Evolutionary conservation across 2,113 vertebrate genomes (phyloP), one percentile per base, ranked within the genome.

Genomic region (Piprites chloris): DNA sequence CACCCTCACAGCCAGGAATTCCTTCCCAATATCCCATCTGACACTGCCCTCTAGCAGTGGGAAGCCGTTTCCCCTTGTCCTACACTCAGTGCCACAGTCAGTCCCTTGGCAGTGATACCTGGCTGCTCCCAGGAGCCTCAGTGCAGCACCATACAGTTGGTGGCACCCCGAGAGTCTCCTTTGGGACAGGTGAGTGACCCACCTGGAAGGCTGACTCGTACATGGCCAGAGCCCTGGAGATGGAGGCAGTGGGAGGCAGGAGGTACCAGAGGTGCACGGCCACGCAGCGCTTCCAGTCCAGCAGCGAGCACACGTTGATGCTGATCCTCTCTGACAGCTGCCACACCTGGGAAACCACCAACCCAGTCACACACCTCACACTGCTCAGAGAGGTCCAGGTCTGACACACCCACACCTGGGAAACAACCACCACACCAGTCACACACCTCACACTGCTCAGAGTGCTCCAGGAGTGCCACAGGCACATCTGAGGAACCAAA

Each of bases 241-340:
- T 98, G 2, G 99, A 99, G 22, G 99, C 99, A 0, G 99, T 99
- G 8, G 99, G 99, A 3, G 99, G 99, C 73, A 99, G 97, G 97
- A 99, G 98, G 98, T 99, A 99, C 99, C 99, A 99, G 18, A 99
- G 98, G 88, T 99, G 99, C 15, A 99, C 84, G 2, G 98, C 99
- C 18, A 99, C 7, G 16, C 98, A 98, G 11, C 99, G 99, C 93
- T 99, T 99, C 99, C 99, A 99, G 93, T 99, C 99, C 93, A 99
- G 91, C 94, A 98, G 97, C 0, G 97, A 98, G 92, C 99, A 99
- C 11, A 99, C 98, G 1, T 99, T 99, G 90, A 99, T 96, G 1
- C 95, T 98, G 30, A 91, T 96, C n/a, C 97, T 95, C 67, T 99
- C 99, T 0, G 99, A 98, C 1, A 99, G 97, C 87, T 98, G 98